Conservation (phyloP, 92 coral and sea anemone genomes). For the Zoanthus sociatus region DNA sequence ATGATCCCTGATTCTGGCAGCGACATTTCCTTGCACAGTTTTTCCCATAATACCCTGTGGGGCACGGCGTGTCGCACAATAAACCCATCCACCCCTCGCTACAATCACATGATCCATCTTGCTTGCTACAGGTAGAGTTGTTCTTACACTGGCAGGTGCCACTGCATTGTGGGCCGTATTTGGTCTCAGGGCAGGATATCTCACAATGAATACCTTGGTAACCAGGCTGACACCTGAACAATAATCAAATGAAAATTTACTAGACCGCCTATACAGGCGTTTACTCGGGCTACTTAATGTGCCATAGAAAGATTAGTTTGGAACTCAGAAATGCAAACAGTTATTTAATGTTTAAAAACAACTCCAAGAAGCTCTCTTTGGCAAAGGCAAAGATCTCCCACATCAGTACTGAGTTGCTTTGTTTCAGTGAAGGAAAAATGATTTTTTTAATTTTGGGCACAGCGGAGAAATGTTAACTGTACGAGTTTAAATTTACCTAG, state of each 20-base stretch:
- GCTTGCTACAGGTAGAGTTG: constrained; percentile 82
- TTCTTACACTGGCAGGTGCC: constrained; percentile 81
- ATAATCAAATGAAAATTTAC: no score
- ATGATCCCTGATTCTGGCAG: constrained; percentile 75
- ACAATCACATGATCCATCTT: constrained; percentile 90
- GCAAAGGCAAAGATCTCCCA: background rate
- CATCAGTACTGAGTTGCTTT: no score
- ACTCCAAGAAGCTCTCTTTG: no score
- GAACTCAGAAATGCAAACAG: no score
- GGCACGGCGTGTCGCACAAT: constrained; percentile 76
- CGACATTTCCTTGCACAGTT: constrained; percentile 80
- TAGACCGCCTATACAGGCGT: no score
- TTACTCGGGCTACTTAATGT: no score
- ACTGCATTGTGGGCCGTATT: constrained; percentile 82
- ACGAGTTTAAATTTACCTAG: no score
- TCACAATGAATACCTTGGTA: constrained; percentile 73
- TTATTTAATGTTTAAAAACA: no score
- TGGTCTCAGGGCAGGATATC: constrained; percentile 65
- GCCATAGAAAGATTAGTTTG: no score
- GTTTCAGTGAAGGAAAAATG: no score
- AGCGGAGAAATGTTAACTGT: no score
- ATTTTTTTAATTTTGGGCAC: no score
- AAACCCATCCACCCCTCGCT: constrained; percentile 87
- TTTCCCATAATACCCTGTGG: constrained; percentile 84
- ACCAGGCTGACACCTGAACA: constrained; percentile 75